Evolutionary conservation across 1,140 invertebrate genomes (phyloP), one percentile per base, ranked within the genome.

Genomic region (Ridgeia piscesae): DNA sequence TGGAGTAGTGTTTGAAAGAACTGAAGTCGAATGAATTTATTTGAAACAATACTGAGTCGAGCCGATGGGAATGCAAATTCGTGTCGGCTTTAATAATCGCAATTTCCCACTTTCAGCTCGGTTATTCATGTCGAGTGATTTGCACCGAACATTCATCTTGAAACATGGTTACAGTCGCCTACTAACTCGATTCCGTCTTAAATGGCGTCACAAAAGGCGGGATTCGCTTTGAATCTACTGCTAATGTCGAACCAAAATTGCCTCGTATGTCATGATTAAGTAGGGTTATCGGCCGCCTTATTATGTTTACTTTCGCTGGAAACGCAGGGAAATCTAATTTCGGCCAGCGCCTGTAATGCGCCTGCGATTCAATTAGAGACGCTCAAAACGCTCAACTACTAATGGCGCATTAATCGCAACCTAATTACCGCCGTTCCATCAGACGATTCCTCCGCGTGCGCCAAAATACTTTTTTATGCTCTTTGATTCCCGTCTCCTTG

Each of bases 181-280:
- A 31, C 58, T 77, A 77, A 77, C 58, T 77, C 17, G 58, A 77
- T 77, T 77, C 58, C 58, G 27, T 77, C 58, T 77, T 77, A 77
- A 77, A 77, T 77, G 58, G 58, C 58, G 58, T 77, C 58, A 77
- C 58, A 77, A 77, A 77, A 77, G 58, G 58, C 58, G 58, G 58
- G 58, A 77, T 77, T 77, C 58, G 58, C 58, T 77, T 77, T 77
- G 58, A 77, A 77, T 77, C 58, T 77, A 77, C 58, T 77, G 58
- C 58, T 21, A 77, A 77, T 77, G 58, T 77, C 58, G 58, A 77
- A 77, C 58, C 11, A 77, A 77, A 77, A 77, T 77, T 77, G 58
- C 58, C 58, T 77, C 58, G 27, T 77, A 77, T 77, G 58, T 77
- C 58, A 77, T 77, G 58, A 77, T 77, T 77, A 77, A 77, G 58